Percentiles rank a stretch among this genome's conserved stretches.
phyloP scores from a whole-genome alignment of 2,888 invertebrate species.

The Plemyria rubiginata region DNA sequence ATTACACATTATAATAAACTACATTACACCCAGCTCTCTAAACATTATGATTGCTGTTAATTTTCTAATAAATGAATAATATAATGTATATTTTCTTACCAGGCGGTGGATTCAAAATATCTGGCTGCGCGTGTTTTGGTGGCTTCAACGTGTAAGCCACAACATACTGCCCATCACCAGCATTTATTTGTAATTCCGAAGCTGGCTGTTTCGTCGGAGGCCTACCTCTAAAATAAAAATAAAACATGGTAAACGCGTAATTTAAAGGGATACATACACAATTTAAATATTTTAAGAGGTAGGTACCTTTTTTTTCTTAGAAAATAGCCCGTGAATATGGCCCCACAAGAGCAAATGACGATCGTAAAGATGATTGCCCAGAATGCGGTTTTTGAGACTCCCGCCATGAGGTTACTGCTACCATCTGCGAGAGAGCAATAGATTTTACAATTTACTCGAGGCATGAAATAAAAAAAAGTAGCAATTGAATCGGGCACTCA shows the following conservation, averaged over 20 bases:
- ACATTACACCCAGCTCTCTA: no score
- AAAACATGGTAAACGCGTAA: background rate
- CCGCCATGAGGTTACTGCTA: slow-evolving; percentile 66
- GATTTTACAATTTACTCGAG: slow-evolving; percentile 1
- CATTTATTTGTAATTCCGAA: slow-evolving; percentile 85
- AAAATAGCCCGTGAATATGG: slow-evolving; percentile 63
- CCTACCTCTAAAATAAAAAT: slow-evolving; percentile 45
- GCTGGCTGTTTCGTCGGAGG: slow-evolving; percentile 71
- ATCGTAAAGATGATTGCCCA: slow-evolving; percentile 71
- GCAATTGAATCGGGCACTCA: background rate
- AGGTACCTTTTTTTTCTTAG: slow-evolving; percentile 72
- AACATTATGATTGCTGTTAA: no score
- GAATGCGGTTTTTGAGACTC: slow-evolving; percentile 70
- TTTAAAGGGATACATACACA: background rate
- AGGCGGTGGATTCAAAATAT: slow-evolving; percentile 92
- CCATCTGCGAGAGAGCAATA: slow-evolving; percentile 60
- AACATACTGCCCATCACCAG: slow-evolving; percentile 93
- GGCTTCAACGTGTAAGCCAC: slow-evolving; percentile 94
- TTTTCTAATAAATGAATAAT: no score
- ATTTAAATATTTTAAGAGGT: background rate
- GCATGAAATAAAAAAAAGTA: background rate
- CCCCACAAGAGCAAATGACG: slow-evolving; percentile 60
- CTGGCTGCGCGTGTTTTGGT: slow-evolving; percentile 87
- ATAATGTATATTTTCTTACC: slow-evolving; percentile 60
- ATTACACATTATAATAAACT: no score